Evolutionary conservation across 2,888 invertebrate species (phyloP).

Genomic region (Ditylenchus weischeri): DNA sequence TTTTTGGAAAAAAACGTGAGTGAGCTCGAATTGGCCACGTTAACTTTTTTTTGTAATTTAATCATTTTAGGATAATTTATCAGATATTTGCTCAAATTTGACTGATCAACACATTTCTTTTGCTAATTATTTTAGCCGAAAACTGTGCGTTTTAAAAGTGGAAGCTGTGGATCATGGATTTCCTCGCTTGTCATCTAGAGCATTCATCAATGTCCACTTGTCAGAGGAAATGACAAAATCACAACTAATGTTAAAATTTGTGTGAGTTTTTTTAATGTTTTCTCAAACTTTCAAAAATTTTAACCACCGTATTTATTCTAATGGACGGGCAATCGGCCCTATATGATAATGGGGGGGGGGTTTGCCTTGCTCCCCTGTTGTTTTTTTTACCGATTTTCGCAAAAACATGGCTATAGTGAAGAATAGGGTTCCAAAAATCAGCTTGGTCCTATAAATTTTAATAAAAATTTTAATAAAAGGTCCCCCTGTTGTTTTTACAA

Average conservation of each 20-base stretch:
- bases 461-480: too few species aligned
- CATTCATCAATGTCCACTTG: neutral
- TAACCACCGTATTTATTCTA: too few species aligned
- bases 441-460: too few species aligned
- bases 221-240: neutral
- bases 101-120: neutral
- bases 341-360: too few species aligned
- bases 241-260: constrained; percentile 1
- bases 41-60: neutral
- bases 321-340: too few species aligned
- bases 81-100: neutral
- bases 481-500: too few species aligned
- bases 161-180: neutral
- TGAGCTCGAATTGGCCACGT: neutral
- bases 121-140: neutral
- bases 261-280: neutral
- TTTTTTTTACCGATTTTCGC: too few species aligned
- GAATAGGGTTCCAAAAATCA: too few species aligned
- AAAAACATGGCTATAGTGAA: too few species aligned
- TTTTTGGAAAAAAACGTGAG: neutral
- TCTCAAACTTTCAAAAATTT: neutral
- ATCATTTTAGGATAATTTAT: neutral
- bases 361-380: too few species aligned
- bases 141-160: neutral
- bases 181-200: neutral